Evolutionary conservation across 2,113 vertebrate genomes (phyloP).

Genomic region (Xiphophorus maculatus): DNA sequence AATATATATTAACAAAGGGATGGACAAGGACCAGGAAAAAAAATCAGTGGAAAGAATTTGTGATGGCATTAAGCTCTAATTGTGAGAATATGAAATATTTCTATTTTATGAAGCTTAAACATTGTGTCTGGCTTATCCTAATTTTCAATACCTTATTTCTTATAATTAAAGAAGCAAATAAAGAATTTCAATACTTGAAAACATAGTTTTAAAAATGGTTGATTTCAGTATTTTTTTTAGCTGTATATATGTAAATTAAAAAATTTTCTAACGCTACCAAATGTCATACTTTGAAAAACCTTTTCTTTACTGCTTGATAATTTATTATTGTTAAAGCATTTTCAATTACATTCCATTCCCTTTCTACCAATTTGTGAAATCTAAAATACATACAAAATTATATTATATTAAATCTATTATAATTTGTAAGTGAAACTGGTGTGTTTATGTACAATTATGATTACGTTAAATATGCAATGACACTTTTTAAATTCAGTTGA

Average conservation of each 20-base stretch:
- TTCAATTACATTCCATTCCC: background rate
- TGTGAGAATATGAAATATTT: background rate
- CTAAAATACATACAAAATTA: background rate
- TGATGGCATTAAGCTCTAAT: too few species aligned
- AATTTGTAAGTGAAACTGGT: background rate
- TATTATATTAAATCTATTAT: background rate
- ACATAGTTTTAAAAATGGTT: too few species aligned
- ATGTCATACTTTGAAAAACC: background rate
- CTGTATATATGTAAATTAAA: background rate
- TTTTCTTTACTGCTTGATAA: background rate
- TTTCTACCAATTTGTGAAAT: background rate
- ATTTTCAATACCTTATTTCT: background rate
- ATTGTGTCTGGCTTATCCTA: background rate
- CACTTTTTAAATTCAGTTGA: background rate
- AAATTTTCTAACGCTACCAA: background rate
- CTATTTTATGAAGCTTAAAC: background rate
- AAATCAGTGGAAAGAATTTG: too few species aligned
- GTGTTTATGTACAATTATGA: background rate
- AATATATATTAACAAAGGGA: too few species aligned
- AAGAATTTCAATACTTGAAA: background rate
- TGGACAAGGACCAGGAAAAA: too few species aligned
- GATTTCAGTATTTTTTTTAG: background rate
- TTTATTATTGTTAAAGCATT: background rate
- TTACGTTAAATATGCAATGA: background rate
- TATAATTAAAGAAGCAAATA: background rate